Percentiles rank a stretch among this genome's conserved stretches.
Evolutionary conservation across 2,797 vertebrate species (phyloP).

Genomic region (Danio albolineatus): DNA sequence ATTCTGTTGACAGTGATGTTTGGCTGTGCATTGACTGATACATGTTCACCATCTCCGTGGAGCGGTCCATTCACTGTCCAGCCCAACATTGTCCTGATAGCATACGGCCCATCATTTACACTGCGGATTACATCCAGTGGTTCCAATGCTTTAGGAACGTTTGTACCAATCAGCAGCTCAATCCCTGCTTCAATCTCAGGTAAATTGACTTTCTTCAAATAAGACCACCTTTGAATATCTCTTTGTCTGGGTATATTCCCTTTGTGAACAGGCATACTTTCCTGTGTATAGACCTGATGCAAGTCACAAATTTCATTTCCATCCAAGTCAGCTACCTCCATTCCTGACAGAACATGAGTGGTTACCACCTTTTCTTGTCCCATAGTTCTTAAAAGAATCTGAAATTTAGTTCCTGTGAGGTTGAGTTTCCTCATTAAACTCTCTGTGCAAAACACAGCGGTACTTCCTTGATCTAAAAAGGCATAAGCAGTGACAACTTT

Average conservation of each 20-base stretch:
- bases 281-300: not conserved
- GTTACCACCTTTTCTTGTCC: not conserved
- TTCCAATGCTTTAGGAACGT: constrained; percentile 15
- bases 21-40: not conserved
- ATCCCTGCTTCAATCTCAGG: constrained; percentile 17
- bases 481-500: constrained; percentile 3
- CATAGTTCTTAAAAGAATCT: constrained; percentile 45
- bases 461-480: constrained; percentile 27
- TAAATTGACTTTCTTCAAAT: constrained; percentile 24
- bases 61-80: constrained; percentile 34
- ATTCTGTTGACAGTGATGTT: constrained; percentile 6
- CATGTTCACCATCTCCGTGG: not conserved
- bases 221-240: constrained; percentile 17
- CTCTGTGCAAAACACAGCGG: constrained; percentile 14
- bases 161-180: constrained; percentile 25
- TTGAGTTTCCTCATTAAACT: constrained; percentile 6
- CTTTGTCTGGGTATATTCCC: constrained; percentile 12
- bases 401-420: not conserved
- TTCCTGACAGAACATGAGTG: not conserved
- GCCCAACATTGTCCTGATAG: constrained; percentile 12
- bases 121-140: constrained; percentile 11
- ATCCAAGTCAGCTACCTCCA: constrained; percentile 35
- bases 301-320: constrained; percentile 14
- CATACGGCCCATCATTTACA: constrained; percentile 6
- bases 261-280: constrained; percentile 7